Evolutionary conservation across 2,797 vertebrate species (phyloP), one percentile per base, ranked within the genome.

Genomic region (Setipinna tenuifilis): DNA sequence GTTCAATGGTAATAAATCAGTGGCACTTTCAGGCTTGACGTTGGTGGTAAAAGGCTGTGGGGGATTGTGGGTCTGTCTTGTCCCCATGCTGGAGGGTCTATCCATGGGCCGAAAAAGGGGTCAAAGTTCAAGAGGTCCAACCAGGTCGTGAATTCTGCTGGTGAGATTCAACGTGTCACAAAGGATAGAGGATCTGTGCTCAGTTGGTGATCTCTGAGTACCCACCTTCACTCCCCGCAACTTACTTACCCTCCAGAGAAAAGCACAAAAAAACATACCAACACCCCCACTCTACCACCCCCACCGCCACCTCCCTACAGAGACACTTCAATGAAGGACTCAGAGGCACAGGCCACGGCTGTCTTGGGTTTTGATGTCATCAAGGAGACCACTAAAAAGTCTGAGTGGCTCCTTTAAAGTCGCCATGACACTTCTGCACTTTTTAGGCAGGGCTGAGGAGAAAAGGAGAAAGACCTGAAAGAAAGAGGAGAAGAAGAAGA

Each of bases 61-160:
- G 23, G 61, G 61, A 23, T 23, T 25, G n/a, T 65, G 61, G 31
- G 35, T 78, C 71, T 78, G 17, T 19, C 71, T 3, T 21, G 6
- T 78, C 35, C 44, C 25, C 14, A 35, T 44, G 71, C 35, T 78
- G 35, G 71, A 78, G 35, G 71, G 71, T 19, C 71, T 41, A 78
- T 78, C 41, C 31, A 44, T 78, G 71, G 71, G 35, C 35, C 50
- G 14, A 54, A 21, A 95, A 96, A 95, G 97, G 97, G 97, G 96
- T 90, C 97, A 97, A 92, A 98, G 97, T 93, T 95, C 97, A 90
- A 93, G 57, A 90, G 97, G 95, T 96, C 97, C 95, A 78, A 94
- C 94, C 94, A 96, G 95, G 95, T 96, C 95, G 89, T 59, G 89
- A 75, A 95, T 94, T 0, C 95, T 95, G 93, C 95, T 96, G 91